Conservation (phyloP, 2,113 vertebrate species). For the Gopherus flavomarginatus region DNA sequence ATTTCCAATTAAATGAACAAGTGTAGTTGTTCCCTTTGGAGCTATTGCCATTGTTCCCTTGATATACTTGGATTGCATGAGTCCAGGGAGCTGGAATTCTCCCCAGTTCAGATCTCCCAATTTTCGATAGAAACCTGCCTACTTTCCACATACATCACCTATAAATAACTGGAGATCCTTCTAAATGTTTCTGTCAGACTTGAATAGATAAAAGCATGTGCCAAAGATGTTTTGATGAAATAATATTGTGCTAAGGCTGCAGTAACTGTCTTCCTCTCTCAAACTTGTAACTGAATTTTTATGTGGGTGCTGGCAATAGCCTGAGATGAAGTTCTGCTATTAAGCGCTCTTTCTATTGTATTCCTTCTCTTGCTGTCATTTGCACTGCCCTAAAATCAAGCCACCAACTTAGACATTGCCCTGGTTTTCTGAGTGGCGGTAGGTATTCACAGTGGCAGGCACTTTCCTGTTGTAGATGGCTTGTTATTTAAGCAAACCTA, state of each 20-base stretch:
- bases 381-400: not conserved
- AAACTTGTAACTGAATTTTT: not conserved
- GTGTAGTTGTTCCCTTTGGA: slow-evolving; percentile 50
- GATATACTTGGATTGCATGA: slow-evolving; percentile 51
- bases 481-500: not conserved
- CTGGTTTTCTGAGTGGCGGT: not conserved
- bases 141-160: not conserved
- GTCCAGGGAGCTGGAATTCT: slow-evolving; percentile 51
- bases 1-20: slow-evolving; percentile 50
- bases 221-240: slow-evolving; percentile 53
- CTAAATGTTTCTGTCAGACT: not conserved
- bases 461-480: not conserved
- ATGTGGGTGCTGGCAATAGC: not conserved
- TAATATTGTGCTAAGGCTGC: too few species aligned
- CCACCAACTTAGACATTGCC: not conserved
- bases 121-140: slow-evolving; percentile 71
- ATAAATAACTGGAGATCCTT: slow-evolving; percentile 11
- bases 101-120: not conserved
- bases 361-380: not conserved
- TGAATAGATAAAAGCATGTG: slow-evolving; percentile 21
- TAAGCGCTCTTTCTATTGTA: not conserved
- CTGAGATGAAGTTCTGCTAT: slow-evolving; percentile 11
- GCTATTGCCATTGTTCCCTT: slow-evolving; percentile 28
- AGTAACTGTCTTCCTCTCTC: not conserved
- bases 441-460: not conserved